Evolutionary conservation across 2,113 vertebrate species (phyloP).

Genomic region (Pygoscelis antarcticus): DNA sequence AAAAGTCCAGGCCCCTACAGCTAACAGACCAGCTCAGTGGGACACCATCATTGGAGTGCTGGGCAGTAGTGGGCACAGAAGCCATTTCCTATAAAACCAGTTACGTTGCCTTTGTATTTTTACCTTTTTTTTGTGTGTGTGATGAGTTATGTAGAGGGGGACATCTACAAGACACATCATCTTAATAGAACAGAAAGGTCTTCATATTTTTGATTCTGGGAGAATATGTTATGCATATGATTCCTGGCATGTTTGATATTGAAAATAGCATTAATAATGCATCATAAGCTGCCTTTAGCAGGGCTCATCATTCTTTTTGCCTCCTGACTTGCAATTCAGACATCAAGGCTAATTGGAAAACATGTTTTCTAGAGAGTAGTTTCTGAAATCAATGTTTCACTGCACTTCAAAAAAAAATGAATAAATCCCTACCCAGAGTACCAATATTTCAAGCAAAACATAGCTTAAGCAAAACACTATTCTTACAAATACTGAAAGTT

Average conservation of each 20-base stretch:
- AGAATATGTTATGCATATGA: not conserved
- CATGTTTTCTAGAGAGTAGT: not conserved
- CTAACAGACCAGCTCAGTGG: not conserved
- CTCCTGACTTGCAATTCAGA: conserved; percentile 8
- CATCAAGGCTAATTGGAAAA: conserved; percentile 46
- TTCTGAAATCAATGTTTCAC: not conserved
- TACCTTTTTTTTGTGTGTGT: not conserved
- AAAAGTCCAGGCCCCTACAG: rapidly evolving
- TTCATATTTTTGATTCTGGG: not conserved
- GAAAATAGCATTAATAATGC: conserved; percentile 61
- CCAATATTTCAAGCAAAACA: not conserved
- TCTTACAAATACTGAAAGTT: not conserved
- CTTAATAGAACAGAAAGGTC: not conserved
- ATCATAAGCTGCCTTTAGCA: conserved; percentile 22
- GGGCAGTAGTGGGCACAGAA: not conserved
- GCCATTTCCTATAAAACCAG: not conserved
- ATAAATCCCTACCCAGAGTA: not conserved
- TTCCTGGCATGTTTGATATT: conserved; percentile 30
- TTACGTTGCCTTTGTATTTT: rapidly evolving
- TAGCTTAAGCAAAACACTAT: not conserved
- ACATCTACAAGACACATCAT: not conserved
- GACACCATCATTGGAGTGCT: rapidly evolving
- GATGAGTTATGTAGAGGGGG: rapidly evolving
- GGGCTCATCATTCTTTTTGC: not conserved
- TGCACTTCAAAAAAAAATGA: not conserved